Percentiles rank a stretch among this genome's conserved stretches.
Evolutionary conservation across 2,113 vertebrate species (phyloP).

Genomic region (Panurus biarmicus): DNA sequence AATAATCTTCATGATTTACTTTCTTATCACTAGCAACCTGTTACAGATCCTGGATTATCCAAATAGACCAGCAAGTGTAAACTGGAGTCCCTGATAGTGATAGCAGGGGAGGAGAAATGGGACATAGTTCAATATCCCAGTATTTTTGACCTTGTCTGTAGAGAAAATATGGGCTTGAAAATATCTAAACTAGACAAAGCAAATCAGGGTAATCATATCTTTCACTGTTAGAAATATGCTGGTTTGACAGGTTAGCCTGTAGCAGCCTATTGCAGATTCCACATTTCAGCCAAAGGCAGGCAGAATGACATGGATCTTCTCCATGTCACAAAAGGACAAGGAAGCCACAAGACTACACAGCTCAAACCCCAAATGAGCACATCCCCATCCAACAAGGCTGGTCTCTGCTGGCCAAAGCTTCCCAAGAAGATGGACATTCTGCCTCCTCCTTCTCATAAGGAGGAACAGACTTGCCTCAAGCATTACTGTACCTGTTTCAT

Average conservation of each 20-base stretch:
- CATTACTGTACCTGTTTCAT: background rate
- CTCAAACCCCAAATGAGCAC: background rate
- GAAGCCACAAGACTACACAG: background rate
- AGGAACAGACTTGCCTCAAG: background rate
- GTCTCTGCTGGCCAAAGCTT: background rate
- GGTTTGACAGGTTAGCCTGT: background rate
- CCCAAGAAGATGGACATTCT: background rate
- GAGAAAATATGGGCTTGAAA: background rate
- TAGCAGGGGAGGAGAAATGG: background rate
- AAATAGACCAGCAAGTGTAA: background rate
- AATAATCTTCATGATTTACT: background rate
- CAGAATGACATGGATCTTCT: background rate
- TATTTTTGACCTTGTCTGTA: background rate
- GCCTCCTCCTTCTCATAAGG: background rate
- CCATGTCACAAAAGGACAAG: background rate
- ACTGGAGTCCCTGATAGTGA: background rate
- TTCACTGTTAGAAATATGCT: background rate
- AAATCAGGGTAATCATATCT: background rate
- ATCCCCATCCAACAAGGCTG: background rate
- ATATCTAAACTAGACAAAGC: background rate
- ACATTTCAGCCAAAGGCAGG: background rate
- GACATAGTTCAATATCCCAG: background rate
- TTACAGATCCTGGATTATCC: background rate
- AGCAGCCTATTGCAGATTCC: background rate
- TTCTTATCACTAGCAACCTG: background rate